phyloP scores from a whole-genome alignment of 2,113 vertebrate species.

The Aphyosemion australe region DNA sequence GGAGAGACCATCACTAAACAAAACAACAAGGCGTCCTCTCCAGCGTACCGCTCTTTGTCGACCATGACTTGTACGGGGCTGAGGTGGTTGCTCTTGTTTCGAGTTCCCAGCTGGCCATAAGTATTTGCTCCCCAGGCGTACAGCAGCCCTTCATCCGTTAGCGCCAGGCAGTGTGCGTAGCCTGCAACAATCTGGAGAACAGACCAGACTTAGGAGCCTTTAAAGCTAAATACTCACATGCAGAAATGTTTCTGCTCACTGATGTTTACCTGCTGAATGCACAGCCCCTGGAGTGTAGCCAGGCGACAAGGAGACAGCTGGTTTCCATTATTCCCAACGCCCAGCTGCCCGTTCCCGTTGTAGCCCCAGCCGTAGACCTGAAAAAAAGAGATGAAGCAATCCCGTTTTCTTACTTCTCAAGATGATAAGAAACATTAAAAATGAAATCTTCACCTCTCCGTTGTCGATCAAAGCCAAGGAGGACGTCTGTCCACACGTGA shows the following conservation, averaged over 20 bases:
- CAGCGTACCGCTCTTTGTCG: conserved; percentile 90
- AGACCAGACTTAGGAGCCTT: neutral
- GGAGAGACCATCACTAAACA: neutral
- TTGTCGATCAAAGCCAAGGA: conserved; percentile 91
- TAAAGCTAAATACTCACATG: neutral
- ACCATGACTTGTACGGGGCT: conserved; percentile 88
- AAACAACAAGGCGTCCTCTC: neutral
- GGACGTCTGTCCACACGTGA: conserved; percentile 91
- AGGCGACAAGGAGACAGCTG: conserved; percentile 87
- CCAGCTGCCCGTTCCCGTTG: conserved; percentile 93
- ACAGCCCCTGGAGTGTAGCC: conserved; percentile 81
- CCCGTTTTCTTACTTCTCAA: neutral
- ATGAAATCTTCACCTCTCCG: conserved; percentile 84
- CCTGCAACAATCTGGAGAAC: conserved; percentile 87
- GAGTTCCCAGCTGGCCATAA: conserved; percentile 92
- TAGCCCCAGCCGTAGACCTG: conserved; percentile 94
- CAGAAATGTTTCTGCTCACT: too few relatives aligned
- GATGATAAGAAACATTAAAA: neutral
- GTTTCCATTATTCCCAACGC: conserved; percentile 90
- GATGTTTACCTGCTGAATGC: conserved; percentile 86
- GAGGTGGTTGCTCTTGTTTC: conserved; percentile 93
- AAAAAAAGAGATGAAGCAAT: neutral
- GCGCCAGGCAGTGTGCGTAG: conserved; percentile 90
- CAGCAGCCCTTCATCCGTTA: conserved; percentile 92
- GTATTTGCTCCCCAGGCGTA: conserved; percentile 96